Evolutionary conservation across 2,888 invertebrate species (phyloP).

Genomic region (Bursaphelenchus okinawaensis): DNA sequence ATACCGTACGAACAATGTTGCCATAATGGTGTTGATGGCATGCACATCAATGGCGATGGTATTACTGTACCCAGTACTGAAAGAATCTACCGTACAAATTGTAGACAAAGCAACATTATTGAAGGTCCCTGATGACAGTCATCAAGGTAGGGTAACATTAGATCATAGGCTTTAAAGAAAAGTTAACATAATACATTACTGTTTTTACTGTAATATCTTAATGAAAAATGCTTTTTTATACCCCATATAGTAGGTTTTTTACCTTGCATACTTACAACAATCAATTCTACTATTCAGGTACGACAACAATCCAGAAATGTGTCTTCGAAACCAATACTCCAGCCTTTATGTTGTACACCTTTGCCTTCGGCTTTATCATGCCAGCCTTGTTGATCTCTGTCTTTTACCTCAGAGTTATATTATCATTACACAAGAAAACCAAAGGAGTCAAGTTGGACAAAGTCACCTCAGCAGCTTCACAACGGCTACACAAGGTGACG

Average conservation of each 20-base stretch:
- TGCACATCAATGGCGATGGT: constrained; percentile 41
- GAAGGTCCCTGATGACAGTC: neutral
- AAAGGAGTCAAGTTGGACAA: constrained; percentile 19
- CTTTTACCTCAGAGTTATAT: constrained; percentile 44
- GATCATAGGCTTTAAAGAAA: too few species aligned
- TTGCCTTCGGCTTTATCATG: constrained; percentile 45
- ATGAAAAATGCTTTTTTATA: too few species aligned
- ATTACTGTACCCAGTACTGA: constrained; percentile 48
- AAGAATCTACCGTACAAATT: constrained; percentile 42
- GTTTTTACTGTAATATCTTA: too few species aligned
- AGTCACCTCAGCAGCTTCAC: constrained; percentile 15
- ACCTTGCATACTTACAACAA: neutral
- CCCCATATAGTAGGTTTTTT: neutral
- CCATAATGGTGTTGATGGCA: constrained; percentile 32
- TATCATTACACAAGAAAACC: constrained; percentile 12
- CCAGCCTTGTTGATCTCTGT: constrained; percentile 54
- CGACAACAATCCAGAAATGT: constrained; percentile 43
- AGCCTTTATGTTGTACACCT: constrained; percentile 51
- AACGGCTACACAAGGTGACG: constrained; percentile 39
- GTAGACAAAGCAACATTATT: constrained; percentile 37
- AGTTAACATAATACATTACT: neutral
- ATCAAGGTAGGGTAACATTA: too few species aligned
- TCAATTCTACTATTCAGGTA: neutral
- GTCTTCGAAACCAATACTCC: constrained; percentile 47
- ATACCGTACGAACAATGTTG: constrained; percentile 38